Conservation (phyloP, 2,888 invertebrate species). For the Spilarctia lutea region DNA sequence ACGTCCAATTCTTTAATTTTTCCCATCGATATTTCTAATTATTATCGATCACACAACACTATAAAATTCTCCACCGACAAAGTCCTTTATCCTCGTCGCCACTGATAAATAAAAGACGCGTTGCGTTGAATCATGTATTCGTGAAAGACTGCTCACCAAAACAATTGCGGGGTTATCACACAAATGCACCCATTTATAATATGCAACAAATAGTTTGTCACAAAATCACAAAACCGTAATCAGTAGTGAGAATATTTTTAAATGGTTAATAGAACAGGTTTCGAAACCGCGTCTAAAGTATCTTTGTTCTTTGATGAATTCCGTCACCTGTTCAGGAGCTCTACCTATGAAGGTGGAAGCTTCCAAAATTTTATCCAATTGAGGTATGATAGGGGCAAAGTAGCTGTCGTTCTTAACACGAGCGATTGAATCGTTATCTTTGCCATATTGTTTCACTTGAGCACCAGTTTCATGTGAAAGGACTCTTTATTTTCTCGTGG, state of each 20-base stretch:
- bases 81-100: no score
- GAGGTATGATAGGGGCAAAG: slow-evolving; percentile 93
- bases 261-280: slow-evolving; percentile 81
- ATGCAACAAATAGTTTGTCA: slow-evolving; percentile 10
- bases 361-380: slow-evolving; percentile 92
- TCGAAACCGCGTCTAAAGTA: slow-evolving; percentile 70
- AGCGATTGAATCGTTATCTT: slow-evolving; percentile 96
- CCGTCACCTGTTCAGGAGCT: slow-evolving; percentile 95
- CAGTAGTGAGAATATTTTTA: slow-evolving; percentile 51
- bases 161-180: no score
- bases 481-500: slow-evolving; percentile 97
- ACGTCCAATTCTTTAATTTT: no score
- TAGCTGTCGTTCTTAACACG: slow-evolving; percentile 92
- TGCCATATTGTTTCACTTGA: slow-evolving; percentile 95
- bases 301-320: slow-evolving; percentile 90
- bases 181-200: no score
- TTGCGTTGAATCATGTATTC: no score
- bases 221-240: slow-evolving; percentile 21
- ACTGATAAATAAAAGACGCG: no score
- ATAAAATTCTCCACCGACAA: no score
- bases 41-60: no score
- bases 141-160: no score
- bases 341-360: slow-evolving; percentile 96
- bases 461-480: slow-evolving; percentile 96
- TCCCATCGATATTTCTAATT: no score